phyloP scores from a whole-genome alignment of 1,140 invertebrate species.

The Drosophila simulans region DNA sequence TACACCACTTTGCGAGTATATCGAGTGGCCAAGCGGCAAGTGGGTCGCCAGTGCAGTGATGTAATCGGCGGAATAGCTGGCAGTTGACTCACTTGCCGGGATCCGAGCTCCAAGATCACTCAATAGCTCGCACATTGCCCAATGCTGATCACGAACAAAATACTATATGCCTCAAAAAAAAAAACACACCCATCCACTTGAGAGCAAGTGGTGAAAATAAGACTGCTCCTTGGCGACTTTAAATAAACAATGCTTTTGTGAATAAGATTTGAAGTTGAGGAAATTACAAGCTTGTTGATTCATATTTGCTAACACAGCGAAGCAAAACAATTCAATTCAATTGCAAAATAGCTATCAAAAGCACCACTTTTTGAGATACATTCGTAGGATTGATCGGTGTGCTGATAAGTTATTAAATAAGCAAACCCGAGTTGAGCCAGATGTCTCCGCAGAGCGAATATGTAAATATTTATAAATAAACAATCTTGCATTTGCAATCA shows the following conservation, averaged over 20 bases:
- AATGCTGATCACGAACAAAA: not conserved
- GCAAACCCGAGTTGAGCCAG: conserved; percentile 6
- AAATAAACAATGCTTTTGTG: not conserved
- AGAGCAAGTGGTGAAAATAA: not conserved
- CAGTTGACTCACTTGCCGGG: conserved; percentile 17
- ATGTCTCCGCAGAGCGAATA: conserved; percentile 4
- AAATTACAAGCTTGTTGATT: not conserved
- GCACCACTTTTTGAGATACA: not conserved
- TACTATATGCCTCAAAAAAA: not conserved
- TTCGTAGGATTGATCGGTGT: conserved; percentile 8
- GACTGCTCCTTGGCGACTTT: not conserved
- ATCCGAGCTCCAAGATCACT: conserved; percentile 13
- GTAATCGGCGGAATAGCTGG: conserved; percentile 10
- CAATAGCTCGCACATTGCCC: not conserved
- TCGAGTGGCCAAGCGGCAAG: conserved; percentile 1
- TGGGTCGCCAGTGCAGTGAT: conserved; percentile 23
- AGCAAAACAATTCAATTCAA: too few species aligned
- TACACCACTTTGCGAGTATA: not conserved
- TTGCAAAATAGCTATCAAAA: not conserved
- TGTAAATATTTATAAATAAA: conserved; percentile 3
- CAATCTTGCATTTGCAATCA: not conserved
- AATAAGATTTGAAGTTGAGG: too few species aligned
- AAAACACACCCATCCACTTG: not conserved
- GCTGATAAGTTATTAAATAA: conserved; percentile 22
- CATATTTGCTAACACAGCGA: not conserved